Conservation (phyloP, 2,797 vertebrate species). For the Epinephelus coioides region DNA sequence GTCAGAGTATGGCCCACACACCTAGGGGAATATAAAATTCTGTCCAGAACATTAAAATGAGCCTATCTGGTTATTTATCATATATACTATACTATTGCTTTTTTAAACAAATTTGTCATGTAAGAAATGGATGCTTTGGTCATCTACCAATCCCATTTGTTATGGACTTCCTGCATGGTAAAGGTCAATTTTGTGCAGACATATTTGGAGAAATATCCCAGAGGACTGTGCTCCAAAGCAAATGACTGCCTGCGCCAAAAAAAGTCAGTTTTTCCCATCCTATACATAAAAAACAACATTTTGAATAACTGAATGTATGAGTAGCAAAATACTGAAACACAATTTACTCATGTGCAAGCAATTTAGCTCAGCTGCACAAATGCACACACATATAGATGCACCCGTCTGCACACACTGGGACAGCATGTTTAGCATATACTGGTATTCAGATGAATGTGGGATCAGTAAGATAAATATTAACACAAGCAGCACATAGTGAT, state of each 20-base stretch:
- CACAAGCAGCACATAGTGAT: constrained; percentile 10
- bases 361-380: constrained; percentile 30
- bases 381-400: constrained; percentile 5
- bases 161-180: constrained; percentile 3
- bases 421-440: constrained; percentile 32
- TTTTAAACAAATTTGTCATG: constrained; percentile 14
- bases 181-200: constrained; percentile 23
- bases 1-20: neutral
- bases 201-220: constrained; percentile 30
- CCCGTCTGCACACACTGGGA: constrained; percentile 4
- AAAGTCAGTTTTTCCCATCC: neutral
- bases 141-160: constrained; percentile 19
- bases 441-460: constrained; percentile 33
- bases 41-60: neutral
- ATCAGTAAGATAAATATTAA: constrained; percentile 28
- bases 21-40: neutral
- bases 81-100: neutral
- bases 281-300: constrained; percentile 33
- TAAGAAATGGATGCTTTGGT: constrained; percentile 28
- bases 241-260: constrained; percentile 17
- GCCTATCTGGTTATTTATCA: neutral
- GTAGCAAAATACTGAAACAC: constrained; percentile 28
- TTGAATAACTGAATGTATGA: constrained; percentile 43
- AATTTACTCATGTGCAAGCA: constrained; percentile 24
- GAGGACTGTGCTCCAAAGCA: constrained; percentile 33